Conservation (phyloP, 2,888 invertebrate genomes). For the Heliconius cydno region DNA sequence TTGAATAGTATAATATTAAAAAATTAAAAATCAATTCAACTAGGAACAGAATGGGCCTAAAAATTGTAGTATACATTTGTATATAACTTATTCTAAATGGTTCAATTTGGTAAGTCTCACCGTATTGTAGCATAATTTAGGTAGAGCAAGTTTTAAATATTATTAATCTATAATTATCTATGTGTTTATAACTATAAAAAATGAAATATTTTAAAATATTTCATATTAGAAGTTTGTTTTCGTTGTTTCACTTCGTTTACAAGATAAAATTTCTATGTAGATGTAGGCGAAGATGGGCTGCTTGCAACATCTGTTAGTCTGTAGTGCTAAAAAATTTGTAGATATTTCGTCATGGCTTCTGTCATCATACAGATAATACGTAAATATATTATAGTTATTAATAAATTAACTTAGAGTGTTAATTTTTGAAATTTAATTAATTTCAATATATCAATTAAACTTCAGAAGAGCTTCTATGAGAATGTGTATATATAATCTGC, state of each 20-base stretch:
- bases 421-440: background rate
- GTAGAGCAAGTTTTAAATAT: background rate
- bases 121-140: too few species aligned
- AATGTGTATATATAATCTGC: background rate
- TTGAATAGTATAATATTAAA: background rate
- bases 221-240: constrained; percentile 3
- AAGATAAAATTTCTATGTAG: constrained; percentile 20
- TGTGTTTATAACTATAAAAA: background rate
- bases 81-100: background rate
- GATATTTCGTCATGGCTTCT: constrained; percentile 30
- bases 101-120: too few species aligned
- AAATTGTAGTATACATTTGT: background rate
- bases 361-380: constrained; percentile 12
- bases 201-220: background rate
- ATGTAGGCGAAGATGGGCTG: constrained; percentile 32
- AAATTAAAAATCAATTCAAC: background rate
- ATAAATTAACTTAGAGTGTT: background rate
- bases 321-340: constrained; percentile 32
- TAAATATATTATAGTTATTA: background rate
- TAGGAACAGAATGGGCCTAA: background rate
- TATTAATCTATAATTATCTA: background rate
- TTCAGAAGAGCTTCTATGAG: background rate
- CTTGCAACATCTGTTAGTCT: constrained; percentile 39
- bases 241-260: constrained; percentile 8
- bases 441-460: background rate